Base-by-base conservation (phyloP, 2,888 invertebrate genomes). In the Epirrhoe alternata region DNA sequence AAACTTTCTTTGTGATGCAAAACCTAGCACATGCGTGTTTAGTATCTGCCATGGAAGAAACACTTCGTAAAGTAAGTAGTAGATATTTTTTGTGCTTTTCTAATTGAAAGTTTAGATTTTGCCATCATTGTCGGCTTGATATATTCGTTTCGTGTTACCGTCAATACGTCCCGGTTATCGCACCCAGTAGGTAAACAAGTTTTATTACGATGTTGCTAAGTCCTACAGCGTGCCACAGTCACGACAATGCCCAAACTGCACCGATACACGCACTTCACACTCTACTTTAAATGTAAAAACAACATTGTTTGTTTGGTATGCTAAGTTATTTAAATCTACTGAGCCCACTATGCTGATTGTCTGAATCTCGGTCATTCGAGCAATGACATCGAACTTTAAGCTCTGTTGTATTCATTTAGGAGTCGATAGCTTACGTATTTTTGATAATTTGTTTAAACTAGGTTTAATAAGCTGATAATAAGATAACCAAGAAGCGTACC, bases 251-350 rank as follows among this genome's bases (percentile, higher is more conserved):
- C 75, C 77, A 81, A 86, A 90, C 82, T 84, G 80, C 76, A 76
- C 76, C 75, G 73, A 72, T 77, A 82, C 90, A 91, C 89, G 90
- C 90, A 80, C 86, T 84, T 85, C 80, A 85, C 88, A 84, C 86
- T 82, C 70, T 75, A 74, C 75, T 79, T 74, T 73, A 55, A 42
- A 65, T 61, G 55, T 61, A 51, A 61, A 45, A 56, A 38, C 59
- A 60, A 55, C 62, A 53, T 65, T 65, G 65, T 62, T 59, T 56
- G 55, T 60, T 62, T 49, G 59, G 50, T 61, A 58, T 63, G 62
- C 61, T 59, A 62, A 69, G 63, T 57, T 42, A 62, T 69, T 69
- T 53, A 55, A 60, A 68, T 68, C 7, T 45, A 47, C 52, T 38
- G 57, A 66, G 38, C 42, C 50, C 45, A 51, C 53, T 66, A 55